phyloP scores from a whole-genome alignment of 2,888 invertebrate genomes.

The Cheilosia urbana region DNA sequence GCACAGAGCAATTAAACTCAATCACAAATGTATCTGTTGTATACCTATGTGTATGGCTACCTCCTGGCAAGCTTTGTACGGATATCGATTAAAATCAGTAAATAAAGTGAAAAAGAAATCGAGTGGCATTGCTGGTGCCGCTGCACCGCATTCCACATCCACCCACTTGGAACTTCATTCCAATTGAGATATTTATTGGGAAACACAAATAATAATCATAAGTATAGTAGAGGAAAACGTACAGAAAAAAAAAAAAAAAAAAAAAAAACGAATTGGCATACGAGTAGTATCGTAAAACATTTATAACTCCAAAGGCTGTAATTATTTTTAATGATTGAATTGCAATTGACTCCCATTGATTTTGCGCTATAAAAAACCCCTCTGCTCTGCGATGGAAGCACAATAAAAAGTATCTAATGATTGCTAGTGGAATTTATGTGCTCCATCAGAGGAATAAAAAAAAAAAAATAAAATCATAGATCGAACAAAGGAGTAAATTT shows the following conservation, averaged over 20 bases:
- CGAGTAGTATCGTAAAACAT: conserved; percentile 49
- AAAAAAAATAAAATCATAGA: conserved; percentile 43
- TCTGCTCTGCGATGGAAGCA: conserved; percentile 1
- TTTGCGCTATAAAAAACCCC: conserved; percentile 5
- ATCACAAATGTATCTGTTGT: conserved; percentile 17
- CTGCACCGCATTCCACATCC: conserved; percentile 70
- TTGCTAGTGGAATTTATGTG: conserved; percentile 24
- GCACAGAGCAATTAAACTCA: conserved; percentile 56
- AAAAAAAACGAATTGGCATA: conserved; percentile 15
- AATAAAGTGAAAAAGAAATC: conserved; percentile 41
- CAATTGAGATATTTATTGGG: conserved; percentile 73
- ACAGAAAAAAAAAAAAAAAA: conserved; percentile 7
- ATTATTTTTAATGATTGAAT: conserved; percentile 74
- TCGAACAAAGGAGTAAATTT: conserved; percentile 35
- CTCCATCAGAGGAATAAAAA: background rate
- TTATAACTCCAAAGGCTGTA: conserved; percentile 70
- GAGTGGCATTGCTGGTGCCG: conserved; percentile 34
- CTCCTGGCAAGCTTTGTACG: background rate
- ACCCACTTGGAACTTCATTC: conserved; percentile 75
- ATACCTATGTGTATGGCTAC: no score
- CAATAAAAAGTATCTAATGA: conserved; percentile 42
- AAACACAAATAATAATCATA: conserved; percentile 32
- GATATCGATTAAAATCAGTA: conserved; percentile 56
- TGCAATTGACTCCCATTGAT: conserved; percentile 69
- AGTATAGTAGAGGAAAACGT: background rate